Conservation (phyloP, 2,888 invertebrate genomes). For the Vandiemenella viatica region DNA sequence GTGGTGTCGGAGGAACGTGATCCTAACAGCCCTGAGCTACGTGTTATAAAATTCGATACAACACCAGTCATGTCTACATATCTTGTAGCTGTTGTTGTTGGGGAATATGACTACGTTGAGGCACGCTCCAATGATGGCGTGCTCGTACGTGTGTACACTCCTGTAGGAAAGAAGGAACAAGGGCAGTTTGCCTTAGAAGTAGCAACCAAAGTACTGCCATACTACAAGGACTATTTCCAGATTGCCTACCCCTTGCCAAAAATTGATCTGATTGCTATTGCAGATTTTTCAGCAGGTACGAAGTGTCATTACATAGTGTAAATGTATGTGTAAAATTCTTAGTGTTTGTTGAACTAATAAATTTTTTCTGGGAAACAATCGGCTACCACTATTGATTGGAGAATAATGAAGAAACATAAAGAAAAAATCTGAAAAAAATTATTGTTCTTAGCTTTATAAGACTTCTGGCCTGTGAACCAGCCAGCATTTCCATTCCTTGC, state of each 20-base stretch:
- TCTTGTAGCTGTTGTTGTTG: constrained; percentile 83
- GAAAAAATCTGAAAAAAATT: too few species aligned
- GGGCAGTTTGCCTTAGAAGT: constrained; percentile 84
- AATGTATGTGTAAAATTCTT: too few species aligned
- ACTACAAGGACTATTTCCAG: constrained; percentile 87
- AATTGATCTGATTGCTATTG: constrained; percentile 89
- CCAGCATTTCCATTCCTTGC: too few species aligned
- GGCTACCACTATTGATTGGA: too few species aligned
- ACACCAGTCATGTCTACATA: constrained; percentile 94
- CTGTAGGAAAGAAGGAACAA: constrained; percentile 81
- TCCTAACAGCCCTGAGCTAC: constrained; percentile 30
- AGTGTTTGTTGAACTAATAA: too few species aligned
- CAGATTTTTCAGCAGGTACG: constrained; percentile 75
- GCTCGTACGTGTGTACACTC: constrained; percentile 67
- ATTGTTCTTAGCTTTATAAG: too few species aligned
- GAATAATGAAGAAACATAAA: too few species aligned
- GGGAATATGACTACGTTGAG: constrained; percentile 89
- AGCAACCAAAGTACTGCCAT: constrained; percentile 80
- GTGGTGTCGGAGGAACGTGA: constrained; percentile 22
- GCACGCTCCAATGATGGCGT: constrained; percentile 68
- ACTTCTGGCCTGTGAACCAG: too few species aligned
- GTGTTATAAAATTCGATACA: constrained; percentile 54
- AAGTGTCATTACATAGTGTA: constrained; percentile 1
- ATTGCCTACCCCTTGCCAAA: constrained; percentile 92
- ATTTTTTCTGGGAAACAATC: too few species aligned